These are phyloP conservation scores for Heliconius aoede DNA, from an alignment of 2,888 invertebrate species.

Conservation along the genomic window DNA sequence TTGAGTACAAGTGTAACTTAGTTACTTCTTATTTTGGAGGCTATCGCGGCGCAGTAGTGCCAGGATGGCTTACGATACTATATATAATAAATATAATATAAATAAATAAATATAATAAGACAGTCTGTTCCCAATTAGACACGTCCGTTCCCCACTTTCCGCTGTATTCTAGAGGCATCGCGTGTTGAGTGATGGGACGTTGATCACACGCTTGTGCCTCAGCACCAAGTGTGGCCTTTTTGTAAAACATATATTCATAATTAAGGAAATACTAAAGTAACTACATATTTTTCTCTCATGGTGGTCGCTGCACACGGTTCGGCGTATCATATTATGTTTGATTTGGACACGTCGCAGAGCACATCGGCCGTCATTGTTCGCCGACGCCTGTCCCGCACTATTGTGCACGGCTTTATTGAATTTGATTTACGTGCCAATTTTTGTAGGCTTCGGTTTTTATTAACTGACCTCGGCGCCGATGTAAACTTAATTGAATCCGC, in stretches of 20 bases:
- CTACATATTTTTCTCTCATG: background rate
- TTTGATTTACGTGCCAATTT: constrained; percentile 82
- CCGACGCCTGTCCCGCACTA: constrained; percentile 63
- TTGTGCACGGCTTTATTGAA: constrained; percentile 80
- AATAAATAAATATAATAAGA: too few species aligned
- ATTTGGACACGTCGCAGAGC: constrained; percentile 53
- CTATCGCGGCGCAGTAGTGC: too few species aligned
- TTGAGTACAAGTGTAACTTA: background rate
- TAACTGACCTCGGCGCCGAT: constrained; percentile 82
- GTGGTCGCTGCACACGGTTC: background rate
- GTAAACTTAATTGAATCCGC: constrained; percentile 83
- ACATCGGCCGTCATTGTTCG: constrained; percentile 60
- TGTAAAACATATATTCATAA: background rate
- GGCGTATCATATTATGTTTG: constrained; percentile 49
- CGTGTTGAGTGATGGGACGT: too few species aligned
- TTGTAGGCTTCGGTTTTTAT: constrained; percentile 82
- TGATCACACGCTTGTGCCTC: too few species aligned
- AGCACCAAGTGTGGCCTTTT: too few species aligned
- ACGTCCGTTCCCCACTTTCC: too few species aligned
- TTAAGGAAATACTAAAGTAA: background rate
- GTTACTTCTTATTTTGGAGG: background rate
- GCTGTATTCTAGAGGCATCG: too few species aligned
- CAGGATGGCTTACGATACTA: too few species aligned
- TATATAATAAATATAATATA: too few species aligned
- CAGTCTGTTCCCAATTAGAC: too few species aligned